Percentiles rank a stretch among this genome's conserved stretches.
Evolutionary conservation across 2,888 invertebrate genomes (phyloP).

Genomic region (Griposia aprilina): DNA sequence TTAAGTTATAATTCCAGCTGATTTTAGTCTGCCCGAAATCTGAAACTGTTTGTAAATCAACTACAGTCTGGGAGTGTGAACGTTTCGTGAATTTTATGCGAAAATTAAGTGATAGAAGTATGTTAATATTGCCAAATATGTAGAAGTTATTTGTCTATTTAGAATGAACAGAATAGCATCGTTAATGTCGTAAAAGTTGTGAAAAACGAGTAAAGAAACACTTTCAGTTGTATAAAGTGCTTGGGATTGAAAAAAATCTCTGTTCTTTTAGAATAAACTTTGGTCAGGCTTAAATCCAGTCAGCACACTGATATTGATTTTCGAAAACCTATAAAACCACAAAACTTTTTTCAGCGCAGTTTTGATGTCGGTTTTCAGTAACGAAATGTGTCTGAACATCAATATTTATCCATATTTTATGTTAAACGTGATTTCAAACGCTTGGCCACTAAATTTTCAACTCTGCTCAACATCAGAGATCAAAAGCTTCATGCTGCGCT

Average conservation of each 20-base stretch:
- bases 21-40: constrained; percentile 24
- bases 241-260: neutral
- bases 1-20: constrained; percentile 45
- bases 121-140: neutral
- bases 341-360: neutral
- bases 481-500: constrained; percentile 49
- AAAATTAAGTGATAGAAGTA: neutral
- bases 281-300: neutral
- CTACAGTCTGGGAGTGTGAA: neutral
- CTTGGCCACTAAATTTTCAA: constrained; percentile 33
- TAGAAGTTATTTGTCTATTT: constrained; percentile 1
- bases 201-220: neutral
- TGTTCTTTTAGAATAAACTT: neutral
- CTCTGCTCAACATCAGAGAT: constrained; percentile 58
- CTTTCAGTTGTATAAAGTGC: neutral
- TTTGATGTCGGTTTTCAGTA: constrained; percentile 2
- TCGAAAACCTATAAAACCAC: neutral
- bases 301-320: constrained; percentile 1
- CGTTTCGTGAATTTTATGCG: constrained; percentile 6
- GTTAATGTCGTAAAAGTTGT: neutral
- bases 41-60: constrained; percentile 27
- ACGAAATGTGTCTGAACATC: constrained; percentile 14
- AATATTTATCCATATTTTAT: constrained; percentile 33
- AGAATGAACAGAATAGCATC: neutral
- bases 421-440: constrained; percentile 36